Percentiles rank a stretch among this genome's conserved stretches.
Conservation (phyloP, 2,888 invertebrate genomes). For the Tetheella fluctuosa region DNA sequence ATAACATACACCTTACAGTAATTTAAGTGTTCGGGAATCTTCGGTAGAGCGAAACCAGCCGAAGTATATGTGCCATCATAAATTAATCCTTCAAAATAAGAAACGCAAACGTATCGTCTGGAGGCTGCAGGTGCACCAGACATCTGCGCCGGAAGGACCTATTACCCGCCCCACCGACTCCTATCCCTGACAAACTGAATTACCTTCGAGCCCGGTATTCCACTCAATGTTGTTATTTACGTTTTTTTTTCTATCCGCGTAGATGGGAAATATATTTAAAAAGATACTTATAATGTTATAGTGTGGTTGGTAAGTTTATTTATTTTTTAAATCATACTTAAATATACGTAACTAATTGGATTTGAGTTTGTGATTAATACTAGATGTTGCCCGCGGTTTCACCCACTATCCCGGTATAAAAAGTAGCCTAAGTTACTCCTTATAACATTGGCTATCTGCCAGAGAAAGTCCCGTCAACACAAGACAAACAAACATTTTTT, state of each 20-base stretch:
- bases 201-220: slow-evolving; percentile 2
- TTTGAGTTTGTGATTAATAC: no score
- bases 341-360: no score
- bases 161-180: slow-evolving; percentile 41
- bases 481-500: no score
- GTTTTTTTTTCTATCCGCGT: neutral
- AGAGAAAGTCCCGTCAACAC: no score
- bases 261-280: neutral
- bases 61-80: neutral
- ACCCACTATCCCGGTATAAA: no score
- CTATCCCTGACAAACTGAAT: slow-evolving; percentile 23
- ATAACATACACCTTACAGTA: no score
- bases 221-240: neutral
- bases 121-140: slow-evolving; percentile 27
- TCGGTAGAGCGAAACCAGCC: neutral
- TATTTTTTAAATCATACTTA: no score
- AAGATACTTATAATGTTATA: neutral
- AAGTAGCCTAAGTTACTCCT: no score
- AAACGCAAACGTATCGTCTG: slow-evolving; percentile 5
- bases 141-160: slow-evolving; percentile 37
- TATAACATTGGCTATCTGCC: no score
- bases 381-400: no score
- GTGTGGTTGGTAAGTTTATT: neutral
- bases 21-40: no score
- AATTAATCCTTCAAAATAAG: slow-evolving; percentile 1